A percentile compares a stretch with the other conserved stretches of the same genome.
These are phyloP conservation scores for Drosophila athabasca DNA, from an alignment of 1,140 invertebrate genomes.

Conservation along the genomic window DNA sequence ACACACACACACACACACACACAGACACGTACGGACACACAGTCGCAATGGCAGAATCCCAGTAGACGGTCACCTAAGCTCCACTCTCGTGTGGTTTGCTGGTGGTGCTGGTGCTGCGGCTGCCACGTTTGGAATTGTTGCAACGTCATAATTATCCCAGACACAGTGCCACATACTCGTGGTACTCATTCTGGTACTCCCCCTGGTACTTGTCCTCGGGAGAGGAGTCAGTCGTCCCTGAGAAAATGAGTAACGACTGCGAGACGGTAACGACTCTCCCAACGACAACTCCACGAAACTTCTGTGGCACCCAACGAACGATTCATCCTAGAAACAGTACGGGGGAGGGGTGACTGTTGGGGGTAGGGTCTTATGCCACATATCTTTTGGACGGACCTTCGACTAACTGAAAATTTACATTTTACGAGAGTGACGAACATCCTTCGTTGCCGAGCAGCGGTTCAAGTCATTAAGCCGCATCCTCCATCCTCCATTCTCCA, in stretches of 20 bases:
- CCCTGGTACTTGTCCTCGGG: slow-evolving; percentile 38
- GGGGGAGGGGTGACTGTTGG: too few species aligned
- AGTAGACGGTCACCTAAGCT: slow-evolving; percentile 52
- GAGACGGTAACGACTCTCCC: slow-evolving; percentile 45
- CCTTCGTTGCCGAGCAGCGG: slow-evolving; percentile 16
- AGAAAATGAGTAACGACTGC: slow-evolving; percentile 75
- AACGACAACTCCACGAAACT: slow-evolving; percentile 23
- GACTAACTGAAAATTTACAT: slow-evolving; percentile 58
- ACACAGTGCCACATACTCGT: slow-evolving; percentile 44
- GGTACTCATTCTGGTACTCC: background rate
- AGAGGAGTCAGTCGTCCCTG: slow-evolving; percentile 48
- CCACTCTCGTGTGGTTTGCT: slow-evolving; percentile 12
- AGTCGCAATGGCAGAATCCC: slow-evolving; percentile 55
- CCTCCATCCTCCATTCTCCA: too few species aligned
- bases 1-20: slow-evolving; percentile 6
- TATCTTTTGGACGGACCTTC: background rate
- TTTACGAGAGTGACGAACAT: slow-evolving; percentile 62
- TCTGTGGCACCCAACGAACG: slow-evolving; percentile 21
- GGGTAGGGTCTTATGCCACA: background rate
- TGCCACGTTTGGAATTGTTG: slow-evolving; percentile 69
- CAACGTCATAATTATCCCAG: slow-evolving; percentile 79
- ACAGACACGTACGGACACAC: slow-evolving; percentile 33
- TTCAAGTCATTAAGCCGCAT: slow-evolving; percentile 59
- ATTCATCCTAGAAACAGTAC: slow-evolving; percentile 12
- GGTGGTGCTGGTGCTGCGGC: background rate